phyloP scores from a whole-genome alignment of 2,888 invertebrate genomes.

The Ennomos erosarius region DNA sequence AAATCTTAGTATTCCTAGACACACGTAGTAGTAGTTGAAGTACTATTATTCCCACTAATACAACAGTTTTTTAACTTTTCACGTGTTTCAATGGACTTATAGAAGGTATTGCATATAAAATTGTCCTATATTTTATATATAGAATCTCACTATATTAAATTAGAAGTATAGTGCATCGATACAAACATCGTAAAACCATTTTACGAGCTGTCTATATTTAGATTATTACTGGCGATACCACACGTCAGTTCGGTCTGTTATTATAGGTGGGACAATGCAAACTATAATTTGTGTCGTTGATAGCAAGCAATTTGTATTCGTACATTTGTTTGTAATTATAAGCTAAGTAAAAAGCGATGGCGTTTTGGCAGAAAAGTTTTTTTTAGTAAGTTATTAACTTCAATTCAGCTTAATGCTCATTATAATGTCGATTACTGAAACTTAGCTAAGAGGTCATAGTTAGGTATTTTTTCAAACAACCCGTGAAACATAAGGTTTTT shows the following conservation, averaged over 20 bases:
- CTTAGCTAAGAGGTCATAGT: too few relatives aligned
- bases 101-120: background rate
- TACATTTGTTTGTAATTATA: slow-evolving; percentile 13
- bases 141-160: slow-evolving; percentile 6
- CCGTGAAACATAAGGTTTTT: too few relatives aligned
- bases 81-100: background rate
- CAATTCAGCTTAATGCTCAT: too few relatives aligned
- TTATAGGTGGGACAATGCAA: slow-evolving; percentile 57
- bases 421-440: too few relatives aligned
- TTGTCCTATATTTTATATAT: background rate
- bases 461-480: too few relatives aligned
- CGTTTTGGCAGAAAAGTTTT: background rate
- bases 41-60: too few relatives aligned
- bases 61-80: too few relatives aligned
- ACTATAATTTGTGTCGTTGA: slow-evolving; percentile 54
- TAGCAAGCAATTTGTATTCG: slow-evolving; percentile 27
- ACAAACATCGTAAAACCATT: slow-evolving; percentile 51
- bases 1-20: too few relatives aligned
- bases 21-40: too few relatives aligned
- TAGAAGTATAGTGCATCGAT: slow-evolving; percentile 24
- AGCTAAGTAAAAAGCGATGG: slow-evolving; percentile 19
- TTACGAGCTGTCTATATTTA: slow-evolving; percentile 46
- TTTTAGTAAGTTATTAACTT: too few relatives aligned
- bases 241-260: slow-evolving; percentile 44
- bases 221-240: slow-evolving; percentile 54